Conservation (phyloP, 2,888 invertebrate species). For the Cremastinae sp. region DNA sequence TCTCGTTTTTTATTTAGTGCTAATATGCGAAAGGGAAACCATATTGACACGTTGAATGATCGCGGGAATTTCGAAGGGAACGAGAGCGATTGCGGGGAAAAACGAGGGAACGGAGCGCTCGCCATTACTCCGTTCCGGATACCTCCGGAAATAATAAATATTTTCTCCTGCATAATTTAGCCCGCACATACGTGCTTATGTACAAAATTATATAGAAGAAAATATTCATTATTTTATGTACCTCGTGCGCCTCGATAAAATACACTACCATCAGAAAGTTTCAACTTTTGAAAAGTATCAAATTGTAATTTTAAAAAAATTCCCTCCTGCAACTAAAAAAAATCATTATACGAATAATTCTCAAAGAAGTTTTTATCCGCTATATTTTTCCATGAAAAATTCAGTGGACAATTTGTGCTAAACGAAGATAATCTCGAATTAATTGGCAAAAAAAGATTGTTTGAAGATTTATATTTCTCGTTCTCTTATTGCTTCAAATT, state of each 20-base stretch:
- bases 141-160: conserved; percentile 54
- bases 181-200: conserved; percentile 4
- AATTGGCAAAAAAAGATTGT: too few species aligned
- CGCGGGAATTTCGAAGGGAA: not conserved
- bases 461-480: too few species aligned
- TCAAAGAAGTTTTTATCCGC: too few species aligned
- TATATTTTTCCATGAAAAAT: too few species aligned
- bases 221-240: not conserved
- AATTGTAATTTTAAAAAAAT: too few species aligned
- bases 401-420: too few species aligned
- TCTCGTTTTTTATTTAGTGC: not conserved
- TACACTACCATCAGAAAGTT: too few species aligned
- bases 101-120: conserved; percentile 7
- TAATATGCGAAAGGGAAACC: conserved; percentile 36
- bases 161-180: conserved; percentile 51
- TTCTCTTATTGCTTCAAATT: too few species aligned
- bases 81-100: conserved; percentile 17
- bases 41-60: conserved; percentile 34
- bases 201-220: conserved; percentile 21
- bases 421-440: too few species aligned
- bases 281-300: too few species aligned
- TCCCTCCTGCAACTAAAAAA: too few species aligned
- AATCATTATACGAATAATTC: too few species aligned
- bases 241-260: not conserved
- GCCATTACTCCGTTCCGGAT: conserved; percentile 47